Conservation (phyloP, 2,113 vertebrate species). For the Saccopteryx leptura region DNA sequence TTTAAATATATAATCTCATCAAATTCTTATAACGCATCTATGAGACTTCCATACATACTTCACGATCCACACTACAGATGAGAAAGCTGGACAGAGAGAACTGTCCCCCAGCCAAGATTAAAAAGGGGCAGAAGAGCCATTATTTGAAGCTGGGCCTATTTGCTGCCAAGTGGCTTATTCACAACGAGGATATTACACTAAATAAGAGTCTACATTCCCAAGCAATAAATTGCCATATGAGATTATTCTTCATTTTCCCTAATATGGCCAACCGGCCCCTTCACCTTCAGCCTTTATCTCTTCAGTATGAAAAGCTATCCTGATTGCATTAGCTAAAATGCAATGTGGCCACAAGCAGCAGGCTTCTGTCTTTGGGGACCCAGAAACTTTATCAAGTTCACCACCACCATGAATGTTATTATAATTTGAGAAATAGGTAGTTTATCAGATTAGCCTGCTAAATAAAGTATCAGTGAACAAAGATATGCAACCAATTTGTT, state of each 20-base stretch:
- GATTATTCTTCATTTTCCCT: conserved; percentile 59
- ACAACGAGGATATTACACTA: conserved; percentile 1
- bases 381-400: conserved; percentile 68
- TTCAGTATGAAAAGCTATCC: conserved; percentile 29
- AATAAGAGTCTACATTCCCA: conserved; percentile 48
- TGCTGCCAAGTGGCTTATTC: conserved; percentile 45
- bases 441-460: conserved; percentile 75
- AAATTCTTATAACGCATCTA: background rate
- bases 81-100: conserved; percentile 37
- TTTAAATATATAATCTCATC: background rate
- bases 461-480: conserved; percentile 66
- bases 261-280: background rate
- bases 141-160: background rate
- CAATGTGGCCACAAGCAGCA: background rate
- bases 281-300: background rate
- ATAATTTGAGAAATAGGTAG: conserved; percentile 75
- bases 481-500: conserved; percentile 77
- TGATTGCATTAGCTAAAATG: conserved; percentile 64
- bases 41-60: background rate
- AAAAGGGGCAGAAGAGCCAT: background rate
- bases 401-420: conserved; percentile 59
- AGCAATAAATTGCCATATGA: background rate
- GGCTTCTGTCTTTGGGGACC: conserved; percentile 54
- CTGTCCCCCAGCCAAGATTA: background rate
- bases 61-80: background rate